Percentiles rank a stretch among this genome's conserved stretches.
These are phyloP conservation scores for Rachycentron canadum DNA, from an alignment of 2,797 vertebrate genomes.

Conservation along the genomic window DNA sequence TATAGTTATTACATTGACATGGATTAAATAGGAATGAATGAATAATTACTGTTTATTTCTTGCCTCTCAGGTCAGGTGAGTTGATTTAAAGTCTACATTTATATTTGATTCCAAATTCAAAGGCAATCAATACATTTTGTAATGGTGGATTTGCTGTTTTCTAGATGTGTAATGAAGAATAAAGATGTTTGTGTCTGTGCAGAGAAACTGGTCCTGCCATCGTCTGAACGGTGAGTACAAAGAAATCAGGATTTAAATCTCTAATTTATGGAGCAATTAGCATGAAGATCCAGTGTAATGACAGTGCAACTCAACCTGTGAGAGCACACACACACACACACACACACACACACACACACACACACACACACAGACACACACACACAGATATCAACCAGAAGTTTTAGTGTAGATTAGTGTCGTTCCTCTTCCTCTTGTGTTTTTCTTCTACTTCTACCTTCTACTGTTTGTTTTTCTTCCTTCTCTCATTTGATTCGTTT, in stretches of 20 bases:
- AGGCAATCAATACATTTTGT: not conserved
- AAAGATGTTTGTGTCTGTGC: not conserved
- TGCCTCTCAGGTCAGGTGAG: no score
- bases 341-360: slow-evolving; percentile 21
- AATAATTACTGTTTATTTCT: no score
- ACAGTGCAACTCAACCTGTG: slow-evolving; percentile 68
- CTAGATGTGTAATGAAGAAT: not conserved
- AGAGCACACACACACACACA: slow-evolving; percentile 38
- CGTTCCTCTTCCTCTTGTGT: no score
- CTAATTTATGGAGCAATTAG: slow-evolving; percentile 19
- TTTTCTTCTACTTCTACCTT: no score
- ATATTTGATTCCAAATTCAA: no score
- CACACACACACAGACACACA: not conserved
- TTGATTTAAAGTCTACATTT: no score
- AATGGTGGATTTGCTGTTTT: not conserved
- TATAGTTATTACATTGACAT: no score
- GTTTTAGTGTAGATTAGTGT: no score
- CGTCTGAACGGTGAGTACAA: slow-evolving; percentile 28
- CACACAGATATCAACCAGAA: no score
- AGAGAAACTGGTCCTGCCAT: slow-evolving; percentile 64
- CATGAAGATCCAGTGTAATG: slow-evolving; percentile 9
- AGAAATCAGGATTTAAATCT: not conserved
- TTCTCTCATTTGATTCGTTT: slow-evolving; percentile 77
- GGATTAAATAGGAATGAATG: no score
- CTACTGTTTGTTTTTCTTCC: not conserved